Percentiles rank a stretch among this genome's conserved stretches.
Conservation (phyloP, 2,113 vertebrate species). For the Bubalus kerabau region DNA sequence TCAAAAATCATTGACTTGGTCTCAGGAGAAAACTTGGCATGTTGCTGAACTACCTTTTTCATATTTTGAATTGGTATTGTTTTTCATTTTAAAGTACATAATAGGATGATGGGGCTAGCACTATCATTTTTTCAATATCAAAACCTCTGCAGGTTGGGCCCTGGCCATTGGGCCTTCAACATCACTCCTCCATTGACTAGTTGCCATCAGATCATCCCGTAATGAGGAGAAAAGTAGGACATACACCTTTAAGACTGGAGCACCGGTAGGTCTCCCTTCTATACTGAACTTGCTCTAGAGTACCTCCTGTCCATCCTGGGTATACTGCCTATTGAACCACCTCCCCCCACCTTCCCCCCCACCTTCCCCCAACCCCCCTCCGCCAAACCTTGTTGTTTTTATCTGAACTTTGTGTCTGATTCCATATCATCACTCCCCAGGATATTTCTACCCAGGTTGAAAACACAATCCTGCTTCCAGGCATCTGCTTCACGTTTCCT, state of each 20-base stretch:
- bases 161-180: neutral
- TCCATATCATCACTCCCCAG: slow-evolving; percentile 17
- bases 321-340: neutral
- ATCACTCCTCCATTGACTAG: neutral
- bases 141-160: neutral
- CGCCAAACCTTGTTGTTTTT: neutral
- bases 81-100: neutral
- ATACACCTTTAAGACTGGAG: accelerated
- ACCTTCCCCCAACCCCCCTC: no score
- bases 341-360: neutral
- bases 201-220: neutral
- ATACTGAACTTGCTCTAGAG: neutral
- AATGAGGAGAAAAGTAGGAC: neutral
- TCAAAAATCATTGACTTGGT: neutral
- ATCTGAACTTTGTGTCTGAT: neutral
- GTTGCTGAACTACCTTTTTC: neutral
- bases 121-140: neutral
- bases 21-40: neutral
- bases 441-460: slow-evolving; percentile 36
- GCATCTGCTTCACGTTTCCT: slow-evolving; percentile 65
- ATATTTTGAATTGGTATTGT: neutral
- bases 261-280: neutral
- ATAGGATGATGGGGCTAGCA: neutral
- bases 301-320: neutral
- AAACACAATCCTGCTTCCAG: slow-evolving; percentile 41